Base-by-base conservation (phyloP, 2,797 vertebrate genomes). In the Intellagama lesueurii region DNA sequence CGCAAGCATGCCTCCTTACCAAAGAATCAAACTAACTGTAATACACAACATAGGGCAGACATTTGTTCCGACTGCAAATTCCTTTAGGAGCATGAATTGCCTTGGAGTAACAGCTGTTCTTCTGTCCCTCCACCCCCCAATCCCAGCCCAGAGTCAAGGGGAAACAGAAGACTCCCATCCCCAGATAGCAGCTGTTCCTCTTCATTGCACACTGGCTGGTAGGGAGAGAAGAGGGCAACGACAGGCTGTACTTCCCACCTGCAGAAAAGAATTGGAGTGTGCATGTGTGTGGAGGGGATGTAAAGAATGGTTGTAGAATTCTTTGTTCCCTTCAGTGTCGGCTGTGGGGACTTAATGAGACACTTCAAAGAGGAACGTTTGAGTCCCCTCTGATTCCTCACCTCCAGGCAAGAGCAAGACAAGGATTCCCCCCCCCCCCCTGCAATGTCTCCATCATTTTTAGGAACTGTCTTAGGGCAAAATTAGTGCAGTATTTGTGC, bases 161-260 rank as follows among this genome's bases (percentile, higher is more conserved):
- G 72, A 72, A 77, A 76, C 70, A 90, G 85, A 82, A 83, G 79
- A 44, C 64, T 70, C 49, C 81, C 73, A 68, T 81, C 72, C 49
- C 44, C 79, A 82, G 79, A 60, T 72, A 44, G 85, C 89, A 90
- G 89, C 89, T 90, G 89, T 87, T 76, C 32, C 84, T 82, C 72
- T 86, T 86, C 26, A 87, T 86, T 83, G 17, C 32, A 83, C 28
- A 69, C 47, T 69, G 28, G 12, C 12, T 44, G 76, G 47, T 64
- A 64, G 16, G 5, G 85, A 82, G 72, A 77, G 60, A 81, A 81
- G 72, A 44, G 79, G 79, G 69, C 32, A 69, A 26, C 30, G 16
- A 70, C 47, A 69, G 64, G 3, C 40, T 24, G 56, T 35, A 17
- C 32, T 82, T 90, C 60, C 32, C 80, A 82, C 80, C 80, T 86